These are phyloP conservation scores for Teleiodes luculella DNA, from an alignment of 2,888 invertebrate genomes.

Conservation along the genomic window DNA sequence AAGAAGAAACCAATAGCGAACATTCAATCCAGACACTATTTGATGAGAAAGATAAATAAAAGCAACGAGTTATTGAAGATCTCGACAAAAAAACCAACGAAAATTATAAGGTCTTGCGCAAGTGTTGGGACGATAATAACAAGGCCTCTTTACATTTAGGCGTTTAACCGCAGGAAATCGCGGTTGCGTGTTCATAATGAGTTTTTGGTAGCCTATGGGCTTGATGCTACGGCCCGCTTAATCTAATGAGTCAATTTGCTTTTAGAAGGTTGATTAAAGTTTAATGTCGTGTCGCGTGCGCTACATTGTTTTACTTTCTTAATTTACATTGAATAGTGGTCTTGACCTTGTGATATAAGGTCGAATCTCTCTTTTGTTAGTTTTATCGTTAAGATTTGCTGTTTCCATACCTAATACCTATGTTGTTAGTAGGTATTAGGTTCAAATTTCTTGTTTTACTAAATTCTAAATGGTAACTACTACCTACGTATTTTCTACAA, in stretches of 20 bases:
- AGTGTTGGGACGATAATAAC: constrained; percentile 1
- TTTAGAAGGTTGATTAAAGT: constrained; percentile 7
- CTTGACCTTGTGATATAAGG: background rate
- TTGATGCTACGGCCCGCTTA: constrained; percentile 15
- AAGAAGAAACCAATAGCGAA: no score
- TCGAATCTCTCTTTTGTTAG: background rate
- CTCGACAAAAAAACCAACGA: background rate
- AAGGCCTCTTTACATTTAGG: constrained; percentile 14
- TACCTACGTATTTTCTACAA: no score
- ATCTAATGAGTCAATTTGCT: constrained; percentile 15
- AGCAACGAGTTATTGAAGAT: background rate
- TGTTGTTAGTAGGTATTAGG: no score
- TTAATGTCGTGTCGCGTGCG: background rate
- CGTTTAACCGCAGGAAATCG: constrained; percentile 16
- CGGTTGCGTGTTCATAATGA: constrained; percentile 29
- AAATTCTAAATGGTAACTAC: no score
- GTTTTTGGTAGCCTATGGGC: constrained; percentile 26
- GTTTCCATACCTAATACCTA: no score
- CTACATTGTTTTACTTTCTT: background rate
- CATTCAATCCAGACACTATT: background rate
- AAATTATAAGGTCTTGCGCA: constrained; percentile 9
- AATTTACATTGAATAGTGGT: background rate
- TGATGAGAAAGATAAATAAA: background rate
- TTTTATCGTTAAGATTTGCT: background rate
- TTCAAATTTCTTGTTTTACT: no score